Evolutionary conservation across 2,113 vertebrate species (phyloP), one percentile per base, ranked within the genome.

Genomic region (Piprites chloris): DNA sequence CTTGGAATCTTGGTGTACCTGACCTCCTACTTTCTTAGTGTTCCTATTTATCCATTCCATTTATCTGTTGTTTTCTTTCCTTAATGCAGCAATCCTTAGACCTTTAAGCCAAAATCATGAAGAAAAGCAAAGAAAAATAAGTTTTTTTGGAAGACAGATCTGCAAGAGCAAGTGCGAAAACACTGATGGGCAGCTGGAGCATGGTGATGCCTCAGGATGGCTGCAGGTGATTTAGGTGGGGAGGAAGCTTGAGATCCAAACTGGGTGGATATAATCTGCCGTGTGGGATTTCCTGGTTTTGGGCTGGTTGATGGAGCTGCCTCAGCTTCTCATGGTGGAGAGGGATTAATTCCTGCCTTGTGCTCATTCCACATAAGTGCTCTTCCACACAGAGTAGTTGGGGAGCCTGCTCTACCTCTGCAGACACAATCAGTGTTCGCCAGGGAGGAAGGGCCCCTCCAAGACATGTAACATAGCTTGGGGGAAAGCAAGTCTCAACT

Each of bases 391-490:
- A 32, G 41, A 46, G 41, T 32, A 63, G 11, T 3, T 28, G 66
- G 21, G 42, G 15, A 78, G 19, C 37, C 32, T 85, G n/a, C 17
- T 30, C 49, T 32, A 4, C 26, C 14, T 37, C 78, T 67, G 33
- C 41, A 74, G 63, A 41, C 16, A 5, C 13, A 42, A 30, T 2
- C 35, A 19, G 24, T 5, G 12, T 5, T 12, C 32, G 22, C 23
- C 26, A 10, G 0, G 5, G 5, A 73, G 35, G 27, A 39, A n/a
- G 22, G 26, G 7, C 37, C 21, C 30, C 41, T 44, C 16, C 1
- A 1, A 53, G 32, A 14, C 27, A 9, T 1, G 21, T 3, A 39
- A 53, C 2, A 3, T 1, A 44, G 5, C 30, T 18, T 6, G 0
- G 28, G 33, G 23, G 12, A 63, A 71, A 76, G 18, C 14, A 42